phyloP scores from a whole-genome alignment of 2,888 invertebrate species.

The Gymnosoma rotundatum region DNA sequence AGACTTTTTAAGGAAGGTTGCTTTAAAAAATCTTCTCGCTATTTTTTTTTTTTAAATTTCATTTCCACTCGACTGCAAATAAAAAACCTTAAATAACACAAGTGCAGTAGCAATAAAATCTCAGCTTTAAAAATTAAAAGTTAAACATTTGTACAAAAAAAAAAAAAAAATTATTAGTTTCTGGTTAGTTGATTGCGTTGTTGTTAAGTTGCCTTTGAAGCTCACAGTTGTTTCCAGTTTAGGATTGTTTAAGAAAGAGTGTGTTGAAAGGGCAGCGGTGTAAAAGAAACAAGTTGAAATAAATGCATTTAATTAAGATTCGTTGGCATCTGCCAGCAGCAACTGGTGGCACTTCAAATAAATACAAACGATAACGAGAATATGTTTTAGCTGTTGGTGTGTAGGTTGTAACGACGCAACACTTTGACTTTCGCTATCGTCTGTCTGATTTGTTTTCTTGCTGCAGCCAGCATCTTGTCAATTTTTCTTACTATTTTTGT shows the following conservation, averaged over 20 bases:
- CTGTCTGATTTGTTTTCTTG: conserved; percentile 6
- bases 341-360: conserved; percentile 49
- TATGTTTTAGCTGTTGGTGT: conserved; percentile 28
- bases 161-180: conserved; percentile 35
- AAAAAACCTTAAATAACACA: conserved; percentile 52
- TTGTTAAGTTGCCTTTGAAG: background rate
- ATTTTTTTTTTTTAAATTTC: conserved; percentile 38
- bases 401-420: conserved; percentile 51
- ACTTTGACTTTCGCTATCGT: conserved; percentile 50
- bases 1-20: conserved; percentile 56
- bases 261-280: conserved; percentile 35
- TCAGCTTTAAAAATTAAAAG: conserved; percentile 33
- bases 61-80: conserved; percentile 68
- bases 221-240: conserved; percentile 7
- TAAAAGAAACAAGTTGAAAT: conserved; percentile 43
- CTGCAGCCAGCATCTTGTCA: background rate
- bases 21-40: conserved; percentile 9
- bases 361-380: conserved; percentile 22
- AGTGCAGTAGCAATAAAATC: conserved; percentile 51
- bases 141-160: conserved; percentile 44
- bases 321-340: conserved; percentile 62
- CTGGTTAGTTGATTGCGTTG: conserved; percentile 38
- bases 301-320: conserved; percentile 68
- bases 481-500: too few species aligned
- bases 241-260: background rate